These are phyloP conservation scores for Naja naja DNA, from an alignment of 2,113 vertebrate species.

Conservation along the genomic window DNA sequence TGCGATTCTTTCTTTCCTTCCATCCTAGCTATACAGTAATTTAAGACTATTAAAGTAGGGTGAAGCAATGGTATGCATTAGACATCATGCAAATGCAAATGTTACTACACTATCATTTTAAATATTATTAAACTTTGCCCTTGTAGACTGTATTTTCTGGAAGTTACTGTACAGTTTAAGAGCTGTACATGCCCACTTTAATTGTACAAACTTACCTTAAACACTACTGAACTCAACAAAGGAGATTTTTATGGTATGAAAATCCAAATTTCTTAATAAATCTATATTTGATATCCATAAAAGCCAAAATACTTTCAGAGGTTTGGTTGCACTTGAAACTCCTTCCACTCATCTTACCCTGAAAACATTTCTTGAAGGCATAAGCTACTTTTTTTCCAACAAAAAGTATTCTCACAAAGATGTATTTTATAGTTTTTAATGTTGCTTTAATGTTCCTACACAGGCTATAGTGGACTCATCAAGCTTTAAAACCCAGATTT, in stretches of 20 bases:
- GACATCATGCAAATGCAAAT: neutral
- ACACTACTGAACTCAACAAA: neutral
- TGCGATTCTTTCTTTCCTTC: neutral
- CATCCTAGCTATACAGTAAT: neutral
- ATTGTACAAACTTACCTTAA: neutral
- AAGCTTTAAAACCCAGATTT: neutral
- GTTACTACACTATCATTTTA: neutral
- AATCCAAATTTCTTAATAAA: neutral
- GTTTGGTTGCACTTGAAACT: neutral
- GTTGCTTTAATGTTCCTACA: neutral
- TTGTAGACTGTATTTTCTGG: neutral
- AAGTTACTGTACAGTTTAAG: neutral
- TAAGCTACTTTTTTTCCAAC: neutral
- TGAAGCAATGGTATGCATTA: neutral
- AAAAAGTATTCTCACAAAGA: neutral
- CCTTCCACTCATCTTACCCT: neutral
- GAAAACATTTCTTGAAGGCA: neutral
- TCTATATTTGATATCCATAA: neutral
- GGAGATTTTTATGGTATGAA: neutral
- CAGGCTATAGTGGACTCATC: neutral
- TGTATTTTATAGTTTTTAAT: neutral
- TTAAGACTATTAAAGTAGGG: neutral
- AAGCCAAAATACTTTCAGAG: neutral
- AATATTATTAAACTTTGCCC: neutral
- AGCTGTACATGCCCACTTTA: neutral